Base-by-base conservation (phyloP, 2,113 vertebrate genomes). In the Ctenomys sociabilis region DNA sequence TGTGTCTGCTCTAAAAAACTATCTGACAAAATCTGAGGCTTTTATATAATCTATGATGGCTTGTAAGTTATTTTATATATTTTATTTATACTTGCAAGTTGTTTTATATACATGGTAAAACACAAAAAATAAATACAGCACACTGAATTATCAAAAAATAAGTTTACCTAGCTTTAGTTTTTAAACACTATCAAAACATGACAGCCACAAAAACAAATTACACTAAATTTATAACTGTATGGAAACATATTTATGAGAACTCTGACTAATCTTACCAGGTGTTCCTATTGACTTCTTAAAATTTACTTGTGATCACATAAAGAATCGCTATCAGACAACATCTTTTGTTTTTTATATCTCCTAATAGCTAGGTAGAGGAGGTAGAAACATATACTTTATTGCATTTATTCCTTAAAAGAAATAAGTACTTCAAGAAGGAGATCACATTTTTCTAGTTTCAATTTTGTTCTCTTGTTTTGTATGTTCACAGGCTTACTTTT, bases 221-320 rank as follows among this genome's bases (percentile, higher is more conserved):
- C 6, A 61, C 30, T 37, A 52, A 80, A 17, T 70, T 78, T 84
- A 21, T 88, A 61, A 83, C 22, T 80, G 30, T 72, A 96, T 59
- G 21, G 4, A 84, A 96, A 35, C 37, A 59, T n/a, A 24, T 7
- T 93, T 86, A 66, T 45, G 90, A 80, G 77, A 52, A 64, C 1
- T 68, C 70, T 49, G 11, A 93, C 49, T 96, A 75, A 68, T 73
- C 21, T 87, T 37, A 77, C 35, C 63, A 91, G 85, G 17, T 80
- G 37, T 54, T 94, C 77, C 78, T 54, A 91, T 2, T 85, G 28
- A 81, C 32, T 54, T 88, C 77, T 90, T 75, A 85, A 85, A 61
- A 80, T 68, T 91, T 78, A 85, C 57, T 80, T 95, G 40, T 70
- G 94, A 81, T 80, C n/a, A 86, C 14, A 81, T 77, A 73, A 64